Evolutionary conservation across 2,888 invertebrate genomes (phyloP), one percentile per base, ranked within the genome.

Genomic region (Hirtodrosophila histrioides): DNA sequence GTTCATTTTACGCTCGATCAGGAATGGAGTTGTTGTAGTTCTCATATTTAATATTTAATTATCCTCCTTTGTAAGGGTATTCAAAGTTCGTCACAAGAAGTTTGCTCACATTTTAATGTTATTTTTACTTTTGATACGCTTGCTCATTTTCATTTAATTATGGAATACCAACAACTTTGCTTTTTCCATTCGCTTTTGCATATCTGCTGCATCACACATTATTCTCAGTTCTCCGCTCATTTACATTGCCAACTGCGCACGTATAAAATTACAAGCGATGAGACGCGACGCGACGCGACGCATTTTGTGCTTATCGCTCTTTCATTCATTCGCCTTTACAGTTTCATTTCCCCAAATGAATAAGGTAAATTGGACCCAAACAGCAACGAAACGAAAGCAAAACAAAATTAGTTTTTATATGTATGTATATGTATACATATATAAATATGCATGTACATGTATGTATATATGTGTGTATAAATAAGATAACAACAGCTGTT

Each of bases 191-290:
- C 33, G 45, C 24, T 61, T 64, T 51, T 12, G 40, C 64, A 31
- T 51, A 17, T 17, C 1, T 17, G 3, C 61, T 53, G 46, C 56
- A 53, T 36, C 37, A 31, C 50, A 43, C 48, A 36, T 48, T 27
- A 17, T 24, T 23, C 45, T 33, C 40, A 51, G 8, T 31, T 53
- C 36, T 46, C 63, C 51, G 51, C 66, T 71, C 69, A 78, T 82
- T 82, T 82, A 82, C 79, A 81, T 81, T 80, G 69, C 51, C 69
- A 75, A 81, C 80, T 81, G 80, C 84, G 80, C 81, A 81, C 81
- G 72, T 72, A 63, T 69, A 68, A 62, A 63, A 57, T 76, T 73
- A 73, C 73, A 73, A 36, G 56, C 60, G 45, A 45, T 10, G 43
- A 44, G 35, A 53, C 43, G 43, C 49, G 35, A 53, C 43, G 50